Percentiles rank a stretch among this genome's conserved stretches.
Conservation (phyloP, 2,888 invertebrate genomes). For the Toxonevra muliebris region DNA sequence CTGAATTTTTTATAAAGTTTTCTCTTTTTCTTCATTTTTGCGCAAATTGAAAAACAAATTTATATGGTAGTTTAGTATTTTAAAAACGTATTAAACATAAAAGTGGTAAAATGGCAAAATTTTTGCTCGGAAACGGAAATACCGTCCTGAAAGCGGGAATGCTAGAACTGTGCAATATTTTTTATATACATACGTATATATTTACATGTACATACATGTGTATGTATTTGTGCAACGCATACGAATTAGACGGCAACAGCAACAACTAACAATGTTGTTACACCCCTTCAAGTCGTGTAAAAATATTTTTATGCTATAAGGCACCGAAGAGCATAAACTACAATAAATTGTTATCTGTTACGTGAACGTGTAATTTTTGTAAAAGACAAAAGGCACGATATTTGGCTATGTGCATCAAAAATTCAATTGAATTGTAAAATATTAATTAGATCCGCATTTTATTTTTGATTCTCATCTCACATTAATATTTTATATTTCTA, state of each 20-base stretch:
- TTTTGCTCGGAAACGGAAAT: slow-evolving; percentile 5
- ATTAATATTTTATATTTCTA: no score
- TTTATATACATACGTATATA: not conserved
- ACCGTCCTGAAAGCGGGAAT: not conserved
- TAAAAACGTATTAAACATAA: slow-evolving; percentile 42
- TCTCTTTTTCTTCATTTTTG: slow-evolving; percentile 27
- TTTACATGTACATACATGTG: not conserved
- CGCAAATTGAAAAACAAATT: slow-evolving; percentile 52
- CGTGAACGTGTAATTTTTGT: not conserved
- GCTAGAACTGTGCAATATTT: slow-evolving; percentile 1
- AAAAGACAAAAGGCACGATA: no score
- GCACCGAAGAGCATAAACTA: no score
- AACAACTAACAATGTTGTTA: no score
- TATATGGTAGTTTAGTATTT: slow-evolving; percentile 52
- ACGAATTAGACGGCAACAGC: slow-evolving; percentile 28
- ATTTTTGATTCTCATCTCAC: no score
- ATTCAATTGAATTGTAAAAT: no score
- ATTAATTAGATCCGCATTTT: no score
- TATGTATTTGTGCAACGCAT: slow-evolving; percentile 36
- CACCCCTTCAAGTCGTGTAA: no score
- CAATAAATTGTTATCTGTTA: slow-evolving; percentile 39
- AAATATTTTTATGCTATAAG: no score
- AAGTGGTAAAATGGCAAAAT: slow-evolving; percentile 11
- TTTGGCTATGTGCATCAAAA: no score
- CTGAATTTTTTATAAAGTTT: slow-evolving; percentile 40